phyloP scores from a whole-genome alignment of 2,888 invertebrate genomes.

The Aromia moschata region DNA sequence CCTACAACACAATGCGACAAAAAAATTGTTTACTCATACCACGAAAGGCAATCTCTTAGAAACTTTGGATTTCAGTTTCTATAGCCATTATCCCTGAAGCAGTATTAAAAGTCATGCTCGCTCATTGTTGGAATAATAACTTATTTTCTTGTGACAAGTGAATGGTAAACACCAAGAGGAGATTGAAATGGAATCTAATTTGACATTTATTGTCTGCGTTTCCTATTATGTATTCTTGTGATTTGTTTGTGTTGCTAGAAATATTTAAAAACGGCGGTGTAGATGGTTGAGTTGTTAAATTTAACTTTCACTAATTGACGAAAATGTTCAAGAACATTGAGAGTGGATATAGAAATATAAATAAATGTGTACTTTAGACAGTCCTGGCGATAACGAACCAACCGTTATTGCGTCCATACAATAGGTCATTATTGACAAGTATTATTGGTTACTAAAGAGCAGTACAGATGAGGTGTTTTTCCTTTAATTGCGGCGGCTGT shows the following conservation, averaged over 20 bases:
- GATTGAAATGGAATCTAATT: conserved; percentile 46
- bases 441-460: too few relatives aligned
- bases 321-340: too few relatives aligned
- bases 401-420: too few relatives aligned
- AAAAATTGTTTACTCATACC: neutral
- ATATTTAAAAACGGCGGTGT: neutral
- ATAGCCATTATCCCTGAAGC: neutral
- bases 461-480: too few relatives aligned
- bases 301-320: too few relatives aligned
- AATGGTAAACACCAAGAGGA: conserved; percentile 6
- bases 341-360: too few relatives aligned
- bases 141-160: conserved; percentile 5
- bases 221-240: conserved; percentile 28
- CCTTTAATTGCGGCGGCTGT: too few relatives aligned
- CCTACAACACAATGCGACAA: neutral
- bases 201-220: conserved; percentile 43
- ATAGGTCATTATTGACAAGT: too few relatives aligned
- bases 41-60: conserved; percentile 35
- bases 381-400: too few relatives aligned
- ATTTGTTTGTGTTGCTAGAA: conserved; percentile 6
- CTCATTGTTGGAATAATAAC: conserved; percentile 9
- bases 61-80: conserved; percentile 46
- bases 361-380: too few relatives aligned
- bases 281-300: too few relatives aligned
- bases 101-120: conserved; percentile 17